A percentile compares a stretch with the other conserved stretches of the same genome.
phyloP scores from a whole-genome alignment of 2,113 vertebrate genomes.

The Thamnophis sirtalis region DNA sequence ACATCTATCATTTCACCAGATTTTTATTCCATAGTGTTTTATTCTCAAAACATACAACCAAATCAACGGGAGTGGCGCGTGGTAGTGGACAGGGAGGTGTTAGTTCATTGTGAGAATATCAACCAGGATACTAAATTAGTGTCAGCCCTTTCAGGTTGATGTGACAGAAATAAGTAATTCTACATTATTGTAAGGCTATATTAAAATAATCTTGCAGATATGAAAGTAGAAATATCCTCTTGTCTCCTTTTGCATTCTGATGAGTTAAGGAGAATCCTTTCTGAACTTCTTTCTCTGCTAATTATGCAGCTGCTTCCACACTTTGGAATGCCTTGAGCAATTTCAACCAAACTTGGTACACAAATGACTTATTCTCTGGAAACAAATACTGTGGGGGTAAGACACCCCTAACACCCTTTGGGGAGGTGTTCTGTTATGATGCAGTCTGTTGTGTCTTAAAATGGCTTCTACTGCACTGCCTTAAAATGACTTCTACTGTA shows the following conservation, averaged over 20 bases:
- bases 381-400: too few relatives aligned
- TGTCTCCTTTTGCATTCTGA: background rate
- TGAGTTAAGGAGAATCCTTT: background rate
- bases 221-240: background rate
- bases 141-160: background rate
- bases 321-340: too few relatives aligned
- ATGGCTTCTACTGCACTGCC: too few relatives aligned
- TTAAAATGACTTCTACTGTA: too few relatives aligned
- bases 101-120: too few relatives aligned
- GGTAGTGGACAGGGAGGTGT: background rate
- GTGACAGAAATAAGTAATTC: background rate
- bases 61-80: background rate
- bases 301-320: background rate
- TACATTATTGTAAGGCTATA: background rate
- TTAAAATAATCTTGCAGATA: background rate
- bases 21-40: background rate
- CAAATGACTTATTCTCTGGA: too few relatives aligned
- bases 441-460: too few relatives aligned
- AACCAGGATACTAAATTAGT: background rate
- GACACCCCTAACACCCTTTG: too few relatives aligned
- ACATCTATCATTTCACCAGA: background rate
- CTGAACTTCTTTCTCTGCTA: background rate
- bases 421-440: too few relatives aligned
- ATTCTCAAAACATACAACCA: background rate
- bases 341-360: too few relatives aligned